Evolutionary conservation across 2,888 invertebrate species (phyloP), one percentile per base, ranked within the genome.

Genomic region (Smittia sp.): DNA sequence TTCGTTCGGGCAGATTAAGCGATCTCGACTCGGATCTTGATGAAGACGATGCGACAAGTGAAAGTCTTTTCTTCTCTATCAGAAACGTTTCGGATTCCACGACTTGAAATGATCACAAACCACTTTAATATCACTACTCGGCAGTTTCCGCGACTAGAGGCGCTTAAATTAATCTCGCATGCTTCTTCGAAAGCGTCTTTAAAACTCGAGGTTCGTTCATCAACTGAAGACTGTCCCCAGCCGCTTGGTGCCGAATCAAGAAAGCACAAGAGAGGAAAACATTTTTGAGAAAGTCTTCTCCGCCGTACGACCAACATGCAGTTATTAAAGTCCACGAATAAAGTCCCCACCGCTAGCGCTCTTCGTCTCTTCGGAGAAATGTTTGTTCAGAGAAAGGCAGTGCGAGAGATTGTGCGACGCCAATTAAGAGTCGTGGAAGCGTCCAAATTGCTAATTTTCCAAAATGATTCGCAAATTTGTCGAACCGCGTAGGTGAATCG

Each of bases 231-330:
- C n/a, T 11, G 46, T 15, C 46, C 46, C 11, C 4, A 46, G 46
- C 46, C 6, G 3, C n/a, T 46, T 15, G 11, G n/a, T 46, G 6
- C n/a, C 15, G 11, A 11, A 2, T 46, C n/a, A 46, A 46, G 11
- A 46, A 32, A 32, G n/a, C 46, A 13, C 11, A 11, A 46, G 46
- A 46, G n/a, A 11, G 46, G n/a, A n/a, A 46, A 15, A 46, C 2
- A 46, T 15, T 46, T 46, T 46, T 46, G 46, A 46, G 46, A 46
- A 46, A 46, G 46, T 46, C 46, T 46, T 46, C 46, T 46, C 11
- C 11, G 46, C 15, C 46, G 11, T 32, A n/a, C 46, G n/a, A 15
- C 15, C 46, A 46, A 15, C 15, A 46, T 38, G 11, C 38, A 38
- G 11, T 38, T 38, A 38, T 46, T 46, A 15, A 46, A 46, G 11